Base-by-base conservation (phyloP, 2,888 invertebrate species). In the Orthosia gothica region DNA sequence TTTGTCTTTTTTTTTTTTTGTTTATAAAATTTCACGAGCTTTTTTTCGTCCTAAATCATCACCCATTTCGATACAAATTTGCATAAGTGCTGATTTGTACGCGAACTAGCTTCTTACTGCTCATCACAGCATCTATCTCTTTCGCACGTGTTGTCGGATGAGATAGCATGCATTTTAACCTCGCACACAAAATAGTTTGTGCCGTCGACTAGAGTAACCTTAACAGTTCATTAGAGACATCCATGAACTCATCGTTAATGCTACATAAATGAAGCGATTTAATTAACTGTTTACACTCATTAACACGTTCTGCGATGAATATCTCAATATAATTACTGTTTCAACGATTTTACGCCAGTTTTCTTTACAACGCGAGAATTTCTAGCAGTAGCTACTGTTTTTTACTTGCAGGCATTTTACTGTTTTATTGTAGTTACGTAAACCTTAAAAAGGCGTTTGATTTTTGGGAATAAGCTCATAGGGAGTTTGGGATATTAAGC, bases 271-370 rank as follows among this genome's bases (percentile, higher is more conserved):
- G 5, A 62, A 73, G 61, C 55, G 61, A 65, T 73, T 78, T 61
- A 52, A 47, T 54, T 5, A 64, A 54, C 40, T 20, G 23, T 54
- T 70, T n/a, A 20, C 45, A 23, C 61, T 47, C 50, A 66, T 77
- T 73, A 79, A 40, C 73, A 62, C 65, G 50, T 55, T 55, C 49
- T 40, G 57, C n/a, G 72, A 79, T 77, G 65, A 57, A 55, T 73
- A 66, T 77, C 65, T 79, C 40, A 49, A 75, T 45, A 40, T 26
- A 54, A 63, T 59, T 71, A 76, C 23, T 18, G 18, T 20, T 47
- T 47, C n/a, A 18, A n/a, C 32, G 32, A 47, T 54, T 32, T 52
- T 7, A 15, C 32, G 11, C 32, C 1, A 23, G 16, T 49, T 74
- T 74, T 20, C 0, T 23, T 7, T 5, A 16, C 26, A 3, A 11